Conservation (phyloP, 2,797 vertebrate species). For the Zalophus californianus region DNA sequence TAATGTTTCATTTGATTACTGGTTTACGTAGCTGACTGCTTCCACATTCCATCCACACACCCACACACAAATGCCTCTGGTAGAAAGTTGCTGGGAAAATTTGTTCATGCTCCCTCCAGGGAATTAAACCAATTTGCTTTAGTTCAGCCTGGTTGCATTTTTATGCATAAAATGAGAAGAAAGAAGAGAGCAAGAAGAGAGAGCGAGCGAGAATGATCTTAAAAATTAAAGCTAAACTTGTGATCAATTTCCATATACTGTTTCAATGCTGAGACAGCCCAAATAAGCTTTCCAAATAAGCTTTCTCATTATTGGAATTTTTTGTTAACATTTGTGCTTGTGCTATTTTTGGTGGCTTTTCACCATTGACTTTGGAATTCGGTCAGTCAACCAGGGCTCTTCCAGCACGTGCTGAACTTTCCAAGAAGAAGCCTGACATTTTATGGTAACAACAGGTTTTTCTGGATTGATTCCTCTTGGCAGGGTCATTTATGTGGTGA, state of each 20-base stretch:
- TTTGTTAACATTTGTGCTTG: not conserved
- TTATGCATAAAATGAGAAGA: slow-evolving; percentile 86
- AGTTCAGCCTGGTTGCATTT: slow-evolving; percentile 89
- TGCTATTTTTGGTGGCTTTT: slow-evolving; percentile 25
- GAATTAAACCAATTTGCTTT: slow-evolving; percentile 90
- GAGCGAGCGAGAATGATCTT: slow-evolving; percentile 60
- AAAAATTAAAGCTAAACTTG: slow-evolving; percentile 65
- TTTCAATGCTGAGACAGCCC: not conserved
- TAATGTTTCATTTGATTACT: slow-evolving; percentile 82
- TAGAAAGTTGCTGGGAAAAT: slow-evolving; percentile 87
- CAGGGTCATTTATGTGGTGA: slow-evolving; percentile 49
- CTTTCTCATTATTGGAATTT: not conserved
- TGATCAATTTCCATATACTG: slow-evolving; percentile 64
- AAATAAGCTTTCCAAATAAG: slow-evolving; percentile 3
- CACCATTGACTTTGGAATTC: slow-evolving; percentile 11
- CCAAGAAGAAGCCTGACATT: slow-evolving; percentile 20
- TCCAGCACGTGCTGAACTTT: slow-evolving; percentile 34
- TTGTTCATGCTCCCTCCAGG: slow-evolving; percentile 85
- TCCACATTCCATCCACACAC: slow-evolving; percentile 78
- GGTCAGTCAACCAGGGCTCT: not conserved
- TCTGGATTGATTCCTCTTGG: slow-evolving; percentile 53
- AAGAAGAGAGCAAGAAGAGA: slow-evolving; percentile 56
- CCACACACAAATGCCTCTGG: slow-evolving; percentile 79
- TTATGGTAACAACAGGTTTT: not conserved
- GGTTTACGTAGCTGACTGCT: slow-evolving; percentile 77